These are phyloP conservation scores for Zygothrica quintamaculata DNA, from an alignment of 2,888 invertebrate genomes.

Conservation along the genomic window DNA sequence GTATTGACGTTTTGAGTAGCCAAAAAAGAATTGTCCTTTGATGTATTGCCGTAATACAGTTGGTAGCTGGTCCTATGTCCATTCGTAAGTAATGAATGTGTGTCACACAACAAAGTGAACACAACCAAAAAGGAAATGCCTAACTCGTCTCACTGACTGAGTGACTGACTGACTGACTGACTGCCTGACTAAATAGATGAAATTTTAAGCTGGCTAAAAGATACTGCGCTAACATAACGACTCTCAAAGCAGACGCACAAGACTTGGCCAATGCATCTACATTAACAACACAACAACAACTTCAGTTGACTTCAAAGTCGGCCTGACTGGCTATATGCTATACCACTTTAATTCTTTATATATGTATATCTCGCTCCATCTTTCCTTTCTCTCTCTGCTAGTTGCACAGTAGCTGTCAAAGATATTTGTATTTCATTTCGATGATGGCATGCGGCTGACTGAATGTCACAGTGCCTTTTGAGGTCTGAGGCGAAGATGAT, in stretches of 20 bases:
- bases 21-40: conserved; percentile 59
- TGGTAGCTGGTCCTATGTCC: conserved; percentile 43
- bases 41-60: conserved; percentile 62
- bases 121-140: conserved; percentile 74
- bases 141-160: conserved; percentile 33
- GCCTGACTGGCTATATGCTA: no score
- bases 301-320: conserved; percentile 71
- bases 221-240: conserved; percentile 71
- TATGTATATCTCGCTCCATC: neutral
- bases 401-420: conserved; percentile 79
- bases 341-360: no score
- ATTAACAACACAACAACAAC: no score
- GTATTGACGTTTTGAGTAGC: conserved; percentile 37
- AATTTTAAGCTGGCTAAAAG: conserved; percentile 64
- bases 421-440: conserved; percentile 81
- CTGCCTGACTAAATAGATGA: conserved; percentile 34
- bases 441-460: conserved; percentile 78
- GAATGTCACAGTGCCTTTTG: conserved; percentile 57
- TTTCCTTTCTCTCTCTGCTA: conserved; percentile 9
- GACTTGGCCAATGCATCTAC: conserved; percentile 67
- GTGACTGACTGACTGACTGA: conserved; percentile 17
- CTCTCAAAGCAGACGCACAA: conserved; percentile 66
- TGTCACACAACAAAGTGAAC: conserved; percentile 60
- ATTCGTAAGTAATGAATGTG: conserved; percentile 64
- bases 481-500: conserved; percentile 46